phyloP scores from a whole-genome alignment of 2,888 invertebrate genomes.

The Bedellia somnulentella region DNA sequence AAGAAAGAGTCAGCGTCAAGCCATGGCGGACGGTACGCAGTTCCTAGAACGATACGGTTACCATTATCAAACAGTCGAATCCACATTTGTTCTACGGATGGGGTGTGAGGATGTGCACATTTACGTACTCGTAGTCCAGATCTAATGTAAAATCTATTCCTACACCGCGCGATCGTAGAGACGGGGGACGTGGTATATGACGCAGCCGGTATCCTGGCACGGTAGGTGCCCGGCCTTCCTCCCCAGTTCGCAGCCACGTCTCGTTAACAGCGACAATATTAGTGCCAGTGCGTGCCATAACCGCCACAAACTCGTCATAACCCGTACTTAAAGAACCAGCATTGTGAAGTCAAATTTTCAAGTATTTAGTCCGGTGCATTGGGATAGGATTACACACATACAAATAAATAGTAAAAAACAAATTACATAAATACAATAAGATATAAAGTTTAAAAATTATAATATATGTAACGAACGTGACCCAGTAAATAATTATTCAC shows the following conservation, averaged over 20 bases:
- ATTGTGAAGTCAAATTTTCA: too few relatives aligned
- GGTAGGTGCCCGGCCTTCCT: constrained; percentile 12
- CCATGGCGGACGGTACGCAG: constrained; percentile 6
- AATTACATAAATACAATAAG: too few relatives aligned
- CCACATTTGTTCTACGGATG: constrained; percentile 5
- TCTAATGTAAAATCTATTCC: constrained; percentile 12
- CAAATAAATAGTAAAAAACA: too few relatives aligned
- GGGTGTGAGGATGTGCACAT: not conserved
- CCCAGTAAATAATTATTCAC: too few relatives aligned
- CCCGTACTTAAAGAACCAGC: constrained; percentile 11
- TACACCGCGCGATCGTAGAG: constrained; percentile 8
- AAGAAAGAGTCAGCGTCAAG: constrained; percentile 2
- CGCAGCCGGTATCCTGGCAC: constrained; percentile 12
- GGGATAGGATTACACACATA: too few relatives aligned
- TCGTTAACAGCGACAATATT: constrained; percentile 14
- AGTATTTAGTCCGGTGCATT: too few relatives aligned
- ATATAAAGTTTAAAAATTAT: too few relatives aligned
- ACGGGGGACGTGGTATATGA: constrained; percentile 8
- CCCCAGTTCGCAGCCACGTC: constrained; percentile 12
- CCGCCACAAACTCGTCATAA: too few relatives aligned
- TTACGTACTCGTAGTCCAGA: not conserved
- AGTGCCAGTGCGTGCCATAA: constrained; percentile 6
- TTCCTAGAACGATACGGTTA: not conserved
- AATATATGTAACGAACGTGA: too few relatives aligned
- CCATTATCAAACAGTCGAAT: not conserved